Evolutionary conservation across 2,797 vertebrate species (phyloP), one percentile per base, ranked within the genome.

Genomic region (Cephalopachus bancanus): DNA sequence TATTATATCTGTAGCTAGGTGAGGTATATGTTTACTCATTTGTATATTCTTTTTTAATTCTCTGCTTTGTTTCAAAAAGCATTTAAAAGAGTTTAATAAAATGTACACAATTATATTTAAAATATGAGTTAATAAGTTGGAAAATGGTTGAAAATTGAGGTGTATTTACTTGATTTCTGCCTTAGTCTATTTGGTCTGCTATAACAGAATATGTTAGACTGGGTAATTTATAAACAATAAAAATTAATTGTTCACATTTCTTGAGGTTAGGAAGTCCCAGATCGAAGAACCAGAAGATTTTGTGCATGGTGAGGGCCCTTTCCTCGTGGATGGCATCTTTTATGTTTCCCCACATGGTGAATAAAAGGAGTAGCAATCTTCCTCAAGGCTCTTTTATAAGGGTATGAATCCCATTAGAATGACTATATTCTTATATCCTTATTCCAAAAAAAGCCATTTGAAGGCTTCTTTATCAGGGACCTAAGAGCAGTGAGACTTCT

Each of bases 21-120:
- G 26, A 81, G 11, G 26, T 72, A n/a, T 17, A 11, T 57, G 37
- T 74, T 78, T 87, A 22, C 19, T 59, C 76, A 65, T 64, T 62
- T 49, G 44, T 33, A 20, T 67, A 7, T 65, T 89, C 3, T 17
- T 20, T 76, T 17, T 74, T 87, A 78, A 17, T 62, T 53, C 53
- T 69, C 55, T 64, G 60, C 3, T 15, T 28, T 93, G 2, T 75
- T 94, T 92, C 26, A 67, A 84, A 92, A 83, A 53, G 5, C 26
- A 89, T n/a, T 69, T 88, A 64, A 71, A 84, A 81, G 65, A 65
- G 1, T 49, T 96, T 75, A 86, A 64, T 2, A 85, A 89, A 69
- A 89, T n/a, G 76, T 76, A 22, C 57, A 5, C 11, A 91, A 26
- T n/a, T 69, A n/a, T 75, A 69, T 67, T 89, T 97, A 79, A 93